These are phyloP conservation scores for Nomada lathburiana DNA, from an alignment of 2,888 invertebrate genomes.

Conservation along the genomic window DNA sequence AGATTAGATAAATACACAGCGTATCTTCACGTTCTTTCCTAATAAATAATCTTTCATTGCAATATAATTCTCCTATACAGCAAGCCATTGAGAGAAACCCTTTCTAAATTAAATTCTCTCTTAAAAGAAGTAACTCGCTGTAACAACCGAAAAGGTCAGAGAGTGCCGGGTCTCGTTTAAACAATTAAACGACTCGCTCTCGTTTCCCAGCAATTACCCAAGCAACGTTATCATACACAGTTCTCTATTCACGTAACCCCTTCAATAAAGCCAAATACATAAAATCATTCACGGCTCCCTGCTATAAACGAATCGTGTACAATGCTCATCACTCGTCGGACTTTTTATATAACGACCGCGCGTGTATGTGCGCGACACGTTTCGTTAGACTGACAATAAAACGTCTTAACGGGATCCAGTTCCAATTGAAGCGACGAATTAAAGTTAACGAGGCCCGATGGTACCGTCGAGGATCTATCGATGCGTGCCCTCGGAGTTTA, in stretches of 20 bases:
- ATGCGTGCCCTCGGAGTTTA: constrained; percentile 5
- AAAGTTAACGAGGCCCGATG: constrained; percentile 39
- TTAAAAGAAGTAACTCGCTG: too few relatives aligned
- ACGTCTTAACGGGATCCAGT: constrained; percentile 59
- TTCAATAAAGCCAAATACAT: neutral
- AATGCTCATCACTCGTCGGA: neutral
- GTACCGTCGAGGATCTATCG: constrained; percentile 8
- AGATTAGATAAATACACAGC: too few relatives aligned
- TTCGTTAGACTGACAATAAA: constrained; percentile 37
- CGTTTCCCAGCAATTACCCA: neutral
- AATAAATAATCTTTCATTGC: too few relatives aligned
- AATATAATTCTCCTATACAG: too few relatives aligned
- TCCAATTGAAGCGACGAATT: constrained; percentile 56
- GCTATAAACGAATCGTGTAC: neutral
- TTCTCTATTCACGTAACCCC: neutral
- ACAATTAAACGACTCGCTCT: too few relatives aligned
- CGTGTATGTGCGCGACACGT: constrained; percentile 10
- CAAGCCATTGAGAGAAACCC: too few relatives aligned
- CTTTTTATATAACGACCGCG: constrained; percentile 55
- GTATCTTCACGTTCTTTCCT: too few relatives aligned
- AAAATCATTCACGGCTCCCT: neutral
- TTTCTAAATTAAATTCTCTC: too few relatives aligned
- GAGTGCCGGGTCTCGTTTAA: too few relatives aligned
- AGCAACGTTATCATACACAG: neutral
- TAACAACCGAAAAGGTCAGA: too few relatives aligned